Evolutionary conservation across 64 coral and sea anemone species (phyloP), one percentile per base, ranked within the genome.

Genomic region (Trachythela sp.): DNA sequence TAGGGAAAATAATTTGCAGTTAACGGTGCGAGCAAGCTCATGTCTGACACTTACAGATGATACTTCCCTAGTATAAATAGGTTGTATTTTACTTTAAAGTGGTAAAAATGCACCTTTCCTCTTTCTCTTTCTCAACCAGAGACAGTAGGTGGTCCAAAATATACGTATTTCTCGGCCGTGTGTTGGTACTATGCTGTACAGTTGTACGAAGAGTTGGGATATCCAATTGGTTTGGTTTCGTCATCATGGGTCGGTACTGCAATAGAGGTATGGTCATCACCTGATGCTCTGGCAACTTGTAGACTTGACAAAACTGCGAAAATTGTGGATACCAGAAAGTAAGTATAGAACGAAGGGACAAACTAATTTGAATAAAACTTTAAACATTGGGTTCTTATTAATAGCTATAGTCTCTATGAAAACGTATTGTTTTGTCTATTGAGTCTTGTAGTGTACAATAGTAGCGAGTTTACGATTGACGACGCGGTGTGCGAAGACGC

Each of bases 181-280:
- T 99, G 96, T 75, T 99, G 96, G 96, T 95, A 94, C 85, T 99
- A 93, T 93, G 96, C 88, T 67, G 94, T 94, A 22, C 92, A 99
- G 39, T 70, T 99, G n/a, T 99, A 94, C 84, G 91, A 99, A 37
- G 49, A 87, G 7, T 84, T 89, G 27, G 90, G 89, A 34, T 91
- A 91, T 89, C 96, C 96, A 8, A 51, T 99, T 60, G 96, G 96
- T 0, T 40, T 99, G 33, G 83, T 99, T n/a, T 91, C 91, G 10
- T 94, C 96, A 18, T 87, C 90, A 36, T 99, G 96, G 96, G 96
- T 93, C 48, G 96, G 96, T 24, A 99, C 96, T 4, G 90, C 96
- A 20, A 83, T 99, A 20, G 96, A 99, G 48, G 83, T 88, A n/a
- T 99, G 96, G 96, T 99, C 96, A 4, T 99, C 96, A 8, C 88